phyloP scores from a whole-genome alignment of 2,113 vertebrate species.

The Bubo bubo region DNA sequence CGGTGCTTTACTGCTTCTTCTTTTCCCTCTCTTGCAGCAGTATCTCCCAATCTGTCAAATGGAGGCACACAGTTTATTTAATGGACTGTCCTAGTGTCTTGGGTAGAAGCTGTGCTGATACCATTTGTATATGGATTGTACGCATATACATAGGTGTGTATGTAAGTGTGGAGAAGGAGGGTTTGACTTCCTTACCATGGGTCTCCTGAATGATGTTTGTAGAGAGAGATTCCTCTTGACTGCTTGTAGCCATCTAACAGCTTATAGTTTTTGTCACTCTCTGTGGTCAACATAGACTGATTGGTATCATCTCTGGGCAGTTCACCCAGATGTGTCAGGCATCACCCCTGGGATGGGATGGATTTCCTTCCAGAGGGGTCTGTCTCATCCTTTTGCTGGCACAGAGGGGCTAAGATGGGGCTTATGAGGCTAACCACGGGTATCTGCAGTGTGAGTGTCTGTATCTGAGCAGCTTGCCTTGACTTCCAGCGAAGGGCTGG shows the following conservation, averaged over 20 bases:
- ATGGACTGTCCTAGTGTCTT: not conserved
- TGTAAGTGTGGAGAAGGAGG: not conserved
- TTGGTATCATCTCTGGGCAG: not conserved
- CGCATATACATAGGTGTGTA: rapidly evolving
- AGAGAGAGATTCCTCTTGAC: not conserved
- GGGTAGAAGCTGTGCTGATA: not conserved
- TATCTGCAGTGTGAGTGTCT: not conserved
- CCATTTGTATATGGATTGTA: not conserved
- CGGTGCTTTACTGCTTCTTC: not conserved
- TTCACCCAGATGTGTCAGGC: not conserved
- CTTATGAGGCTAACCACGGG: rapidly evolving
- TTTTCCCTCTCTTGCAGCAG: not conserved
- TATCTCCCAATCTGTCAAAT: not conserved
- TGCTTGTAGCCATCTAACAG: not conserved
- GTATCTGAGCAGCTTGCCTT: not conserved
- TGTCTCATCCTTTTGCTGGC: not conserved
- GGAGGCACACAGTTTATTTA: not conserved
- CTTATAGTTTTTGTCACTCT: not conserved
- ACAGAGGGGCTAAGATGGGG: not conserved
- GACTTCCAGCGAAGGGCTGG: not conserved
- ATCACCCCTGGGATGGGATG: not conserved
- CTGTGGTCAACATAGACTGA: not conserved
- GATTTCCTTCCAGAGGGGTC: not conserved
- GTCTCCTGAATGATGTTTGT: not conserved
- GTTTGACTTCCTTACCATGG: not conserved